Percentiles rank a stretch among this genome's conserved stretches.
Conservation (phyloP, 1,140 invertebrate genomes). For the Drosophila parvula region DNA sequence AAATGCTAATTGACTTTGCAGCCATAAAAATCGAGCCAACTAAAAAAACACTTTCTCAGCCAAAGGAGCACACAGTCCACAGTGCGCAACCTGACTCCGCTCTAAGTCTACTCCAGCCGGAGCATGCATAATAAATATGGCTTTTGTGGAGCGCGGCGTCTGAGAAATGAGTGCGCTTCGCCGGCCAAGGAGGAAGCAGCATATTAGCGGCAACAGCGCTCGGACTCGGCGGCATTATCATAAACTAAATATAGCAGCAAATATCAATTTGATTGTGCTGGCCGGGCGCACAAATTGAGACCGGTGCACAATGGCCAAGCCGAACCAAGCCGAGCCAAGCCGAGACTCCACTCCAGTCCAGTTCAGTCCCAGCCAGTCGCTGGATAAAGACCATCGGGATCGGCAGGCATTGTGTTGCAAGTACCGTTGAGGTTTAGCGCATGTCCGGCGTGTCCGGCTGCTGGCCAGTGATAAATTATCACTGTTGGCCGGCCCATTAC, state of each 20-base stretch:
- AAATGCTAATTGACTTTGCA: conserved; percentile 74
- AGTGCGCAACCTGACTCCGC: conserved; percentile 10
- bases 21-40: conserved; percentile 41
- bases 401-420: conserved; percentile 67
- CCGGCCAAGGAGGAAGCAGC: conserved; percentile 57
- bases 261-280: conserved; percentile 79
- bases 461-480: conserved; percentile 81
- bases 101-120: neutral
- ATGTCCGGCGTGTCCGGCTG: conserved; percentile 79
- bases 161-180: conserved; percentile 46
- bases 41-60: conserved; percentile 61
- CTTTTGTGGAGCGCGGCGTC: conserved; percentile 47
- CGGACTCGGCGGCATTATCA: conserved; percentile 73
- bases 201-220: conserved; percentile 55
- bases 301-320: conserved; percentile 38
- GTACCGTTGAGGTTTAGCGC: conserved; percentile 67
- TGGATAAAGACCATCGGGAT: conserved; percentile 3
- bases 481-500: conserved; percentile 76
- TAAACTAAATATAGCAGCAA: conserved; percentile 82
- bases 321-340: neutral
- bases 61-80: conserved; percentile 5
- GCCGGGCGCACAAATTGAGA: conserved; percentile 76
- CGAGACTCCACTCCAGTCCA: neutral
- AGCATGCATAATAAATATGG: conserved; percentile 71
- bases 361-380: neutral